phyloP scores from a whole-genome alignment of 2,797 vertebrate species.

The Vespertilio murinus region DNA sequence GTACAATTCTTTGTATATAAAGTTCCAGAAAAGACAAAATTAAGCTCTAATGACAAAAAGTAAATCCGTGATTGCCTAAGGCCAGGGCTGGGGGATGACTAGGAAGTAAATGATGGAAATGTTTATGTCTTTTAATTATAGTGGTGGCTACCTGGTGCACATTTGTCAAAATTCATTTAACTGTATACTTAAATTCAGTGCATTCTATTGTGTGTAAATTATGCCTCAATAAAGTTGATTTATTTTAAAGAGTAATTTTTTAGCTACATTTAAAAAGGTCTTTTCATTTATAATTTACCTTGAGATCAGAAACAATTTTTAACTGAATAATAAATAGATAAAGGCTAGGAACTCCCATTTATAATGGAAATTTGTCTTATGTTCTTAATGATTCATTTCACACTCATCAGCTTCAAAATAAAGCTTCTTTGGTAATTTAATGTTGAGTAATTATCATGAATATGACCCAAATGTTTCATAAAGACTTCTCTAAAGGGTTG shows the following conservation, averaged over 20 bases:
- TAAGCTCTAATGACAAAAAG: slow-evolving; percentile 3
- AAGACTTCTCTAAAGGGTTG: slow-evolving; percentile 8
- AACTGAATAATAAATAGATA: slow-evolving; percentile 48
- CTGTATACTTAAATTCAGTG: not conserved
- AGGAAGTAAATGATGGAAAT: not conserved
- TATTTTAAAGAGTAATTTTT: slow-evolving; percentile 7
- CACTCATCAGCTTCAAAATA: slow-evolving; percentile 45
- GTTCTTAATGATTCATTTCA: slow-evolving; percentile 51
- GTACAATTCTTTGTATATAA: not conserved
- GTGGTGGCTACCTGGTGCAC: not conserved
- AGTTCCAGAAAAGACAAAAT: slow-evolving; percentile 12
- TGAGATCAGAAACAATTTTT: not conserved
- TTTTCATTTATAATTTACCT: slow-evolving; percentile 24
- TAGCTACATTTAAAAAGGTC: not conserved
- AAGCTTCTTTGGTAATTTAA: slow-evolving; percentile 25
- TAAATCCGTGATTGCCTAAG: not conserved
- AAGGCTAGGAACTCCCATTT: slow-evolving; percentile 1
- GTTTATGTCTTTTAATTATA: not conserved
- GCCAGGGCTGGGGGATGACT: not conserved
- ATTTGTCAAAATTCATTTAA: slow-evolving; percentile 16
- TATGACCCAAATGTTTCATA: slow-evolving; percentile 58
- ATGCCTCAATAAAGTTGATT: not conserved
- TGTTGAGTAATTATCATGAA: slow-evolving; percentile 52
- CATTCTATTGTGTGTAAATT: not conserved
- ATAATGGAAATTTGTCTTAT: slow-evolving; percentile 2